Base-by-base conservation (phyloP, 1,140 invertebrate species). In the Aplysia californica region DNA sequence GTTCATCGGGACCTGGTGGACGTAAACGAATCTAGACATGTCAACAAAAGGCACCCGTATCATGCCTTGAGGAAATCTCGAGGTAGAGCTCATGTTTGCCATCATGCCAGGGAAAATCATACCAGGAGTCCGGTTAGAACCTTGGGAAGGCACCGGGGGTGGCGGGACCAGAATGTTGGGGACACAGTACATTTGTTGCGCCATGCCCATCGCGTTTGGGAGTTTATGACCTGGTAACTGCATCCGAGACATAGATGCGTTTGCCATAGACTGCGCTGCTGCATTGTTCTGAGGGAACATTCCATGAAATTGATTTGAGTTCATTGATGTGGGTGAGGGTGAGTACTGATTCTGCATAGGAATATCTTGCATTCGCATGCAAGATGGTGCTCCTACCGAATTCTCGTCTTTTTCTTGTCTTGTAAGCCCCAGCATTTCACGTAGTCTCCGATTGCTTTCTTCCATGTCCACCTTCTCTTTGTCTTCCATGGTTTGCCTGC, bases 171-270 rank as follows among this genome's bases (percentile, higher is more conserved):
- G 23, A 50, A 75, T 75, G 35, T 75, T 75, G 6, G 72, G 72
- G 3, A 75, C 61, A n/a, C 72, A 75, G 39, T 75, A 75, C 72
- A 75, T 75, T n/a, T 75, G 72, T 23, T 64, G 61, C 1, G 58
- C 39, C 39, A 75, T 39, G 23, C 59, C 72, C 4, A 44, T 38
- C 23, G 72, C 10, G 5, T 58, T 20, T 38, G 64, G 72, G 26
- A 72, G 23, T 23, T 72, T 72, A 38, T 26, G 15, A 10, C 70
- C 58, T 2, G 70, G 1, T 26, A 72, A 23, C 31, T 72, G 70
- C 70, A 72, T 61, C 1, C 70, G 70, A 18, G 31, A 38, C 56
- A 72, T 61, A 29, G 50, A 50, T 61, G 41, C 55, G 18, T 41
- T 38, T 15, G 70, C 20, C 18, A 61, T 20, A 5, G 36, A 31